Base-by-base conservation (phyloP, 2,888 invertebrate genomes). In the Pachydiplax longipennis region DNA sequence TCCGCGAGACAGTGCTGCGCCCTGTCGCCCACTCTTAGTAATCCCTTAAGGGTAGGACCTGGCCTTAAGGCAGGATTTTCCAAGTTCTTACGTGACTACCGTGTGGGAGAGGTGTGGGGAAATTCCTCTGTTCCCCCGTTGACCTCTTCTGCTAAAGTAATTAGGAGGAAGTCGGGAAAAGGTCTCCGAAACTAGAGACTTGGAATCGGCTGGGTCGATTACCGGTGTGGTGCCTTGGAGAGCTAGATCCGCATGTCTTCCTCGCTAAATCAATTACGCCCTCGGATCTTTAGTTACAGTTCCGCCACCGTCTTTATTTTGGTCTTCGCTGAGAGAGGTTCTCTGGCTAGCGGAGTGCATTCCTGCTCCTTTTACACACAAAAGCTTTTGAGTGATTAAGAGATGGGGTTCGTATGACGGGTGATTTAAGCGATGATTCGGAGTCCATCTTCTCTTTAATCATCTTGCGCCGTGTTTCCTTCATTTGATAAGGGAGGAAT, bases 1-100 rank as follows among this genome's bases (percentile, higher is more conserved):
- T 87, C 61, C 58, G 87, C 61, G 58, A 87, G 87, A 87, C 61
- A 13, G n/a, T 37, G 13, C 87, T 87, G 87, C 87, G n/a, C 87
- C 61, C 87, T 87, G 58, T 87, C 87, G 87, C 87, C 65, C 40
- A 48, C 87, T 87, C 65, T n/a, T n/a, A 10, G 48, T 87, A 87
- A 87, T 87, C 87, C 87, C 61, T 25, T 87, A 35, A n/a, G 61
- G 87, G 87, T 61, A 37, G 87, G 35, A 37, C 31, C 8, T 35
- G 35, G 83, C 25, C 65, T 87, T 87, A 35, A 87, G 44, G 82
- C 4, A 40, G 44, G 37, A 81, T 81, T 81, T 40, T 81, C 22
- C 31, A 61, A 87, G 87, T 61, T 61, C 87, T 40, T 40, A 37
- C 87, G 83, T 58, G 83, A 87, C 58, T n/a, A 53, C 53, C 35